These are phyloP conservation scores for Cydia strobilella DNA, from an alignment of 1,140 invertebrate species.

Conservation along the genomic window DNA sequence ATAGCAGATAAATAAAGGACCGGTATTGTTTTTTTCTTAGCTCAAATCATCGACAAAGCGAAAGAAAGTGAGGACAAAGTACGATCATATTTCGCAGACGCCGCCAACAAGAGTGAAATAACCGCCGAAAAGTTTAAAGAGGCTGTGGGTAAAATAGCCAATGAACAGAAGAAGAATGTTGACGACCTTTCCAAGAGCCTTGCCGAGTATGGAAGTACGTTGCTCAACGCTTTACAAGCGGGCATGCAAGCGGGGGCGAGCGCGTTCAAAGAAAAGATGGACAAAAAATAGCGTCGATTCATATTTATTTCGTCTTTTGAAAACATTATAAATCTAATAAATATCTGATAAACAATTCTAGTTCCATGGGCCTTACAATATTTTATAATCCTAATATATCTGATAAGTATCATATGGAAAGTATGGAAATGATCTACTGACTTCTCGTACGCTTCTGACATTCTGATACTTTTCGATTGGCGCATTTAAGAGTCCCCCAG, in stretches of 20 bases:
- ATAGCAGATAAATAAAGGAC: no score
- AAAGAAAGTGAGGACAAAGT: conserved; percentile 51
- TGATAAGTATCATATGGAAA: no score
- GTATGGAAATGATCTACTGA: no score
- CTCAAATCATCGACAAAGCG: conserved; percentile 51
- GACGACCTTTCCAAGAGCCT: conserved; percentile 48
- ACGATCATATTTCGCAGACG: conserved; percentile 47
- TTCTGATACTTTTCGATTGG: no score
- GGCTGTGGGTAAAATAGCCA: conserved; percentile 47
- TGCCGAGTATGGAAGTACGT: conserved; percentile 40
- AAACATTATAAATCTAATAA: not conserved
- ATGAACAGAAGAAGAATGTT: conserved; percentile 45
- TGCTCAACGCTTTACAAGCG: conserved; percentile 42
- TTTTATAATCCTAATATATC: no score
- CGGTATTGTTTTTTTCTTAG: conserved; percentile 37
- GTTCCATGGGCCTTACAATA: no score
- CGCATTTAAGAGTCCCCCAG: no score
- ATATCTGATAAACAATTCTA: not conserved
- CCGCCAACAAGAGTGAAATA: conserved; percentile 42
- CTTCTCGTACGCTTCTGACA: no score
- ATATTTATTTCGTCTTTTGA: not conserved
- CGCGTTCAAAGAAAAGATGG: conserved; percentile 45
- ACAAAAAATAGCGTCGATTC: conserved; percentile 28
- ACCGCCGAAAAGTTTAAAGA: conserved; percentile 54
- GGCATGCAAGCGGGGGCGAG: conserved; percentile 37